These are phyloP conservation scores for Neogobius melanostomus DNA, from an alignment of 2,113 vertebrate species.

Conservation along the genomic window DNA sequence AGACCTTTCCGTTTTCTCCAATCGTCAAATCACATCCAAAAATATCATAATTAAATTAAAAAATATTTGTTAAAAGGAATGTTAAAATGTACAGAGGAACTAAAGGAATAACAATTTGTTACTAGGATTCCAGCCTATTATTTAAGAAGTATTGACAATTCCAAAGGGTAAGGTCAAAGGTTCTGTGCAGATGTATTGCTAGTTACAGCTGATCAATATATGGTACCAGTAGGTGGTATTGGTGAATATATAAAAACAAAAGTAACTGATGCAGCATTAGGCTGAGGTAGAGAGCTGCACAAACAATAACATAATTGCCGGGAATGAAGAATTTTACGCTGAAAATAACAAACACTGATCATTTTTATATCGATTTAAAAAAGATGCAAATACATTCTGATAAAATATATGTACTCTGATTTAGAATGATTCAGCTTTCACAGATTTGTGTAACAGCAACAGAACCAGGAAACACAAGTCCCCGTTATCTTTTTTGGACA, in stretches of 20 bases:
- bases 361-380: background rate
- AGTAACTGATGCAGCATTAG: constrained; percentile 20
- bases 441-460: background rate
- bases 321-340: background rate
- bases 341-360: background rate
- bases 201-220: background rate
- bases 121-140: constrained; percentile 21
- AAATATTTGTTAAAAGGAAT: constrained; percentile 42
- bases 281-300: constrained; percentile 52
- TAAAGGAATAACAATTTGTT: constrained; percentile 24
- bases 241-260: background rate
- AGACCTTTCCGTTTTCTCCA: background rate
- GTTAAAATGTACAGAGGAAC: constrained; percentile 40
- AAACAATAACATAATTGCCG: background rate
- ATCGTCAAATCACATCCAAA: background rate
- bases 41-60: background rate
- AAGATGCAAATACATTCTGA: background rate
- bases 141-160: background rate
- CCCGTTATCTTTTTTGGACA: background rate
- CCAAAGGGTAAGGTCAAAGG: background rate
- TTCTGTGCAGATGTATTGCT: constrained; percentile 1
- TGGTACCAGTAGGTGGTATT: background rate
- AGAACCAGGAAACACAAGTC: background rate
- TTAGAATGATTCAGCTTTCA: background rate
- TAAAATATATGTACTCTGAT: background rate